A percentile compares a stretch with the other conserved stretches of the same genome.
phyloP scores from a whole-genome alignment of 2,113 vertebrate genomes.

The Brienomyrus longianalis region DNA sequence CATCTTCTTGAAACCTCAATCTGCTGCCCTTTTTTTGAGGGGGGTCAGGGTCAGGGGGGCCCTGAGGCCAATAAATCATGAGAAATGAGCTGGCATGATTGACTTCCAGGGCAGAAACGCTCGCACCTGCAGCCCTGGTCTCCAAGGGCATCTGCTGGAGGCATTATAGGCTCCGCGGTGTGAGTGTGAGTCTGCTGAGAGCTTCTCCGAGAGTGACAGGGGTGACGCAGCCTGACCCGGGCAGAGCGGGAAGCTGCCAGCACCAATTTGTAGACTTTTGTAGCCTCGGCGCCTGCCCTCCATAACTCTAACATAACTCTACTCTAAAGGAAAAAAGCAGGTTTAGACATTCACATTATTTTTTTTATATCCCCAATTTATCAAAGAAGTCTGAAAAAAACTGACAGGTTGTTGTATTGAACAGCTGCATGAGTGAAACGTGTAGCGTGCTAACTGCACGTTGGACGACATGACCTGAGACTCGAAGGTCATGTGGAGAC shows the following conservation, averaged over 20 bases:
- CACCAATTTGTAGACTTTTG: background rate
- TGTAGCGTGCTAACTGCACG: background rate
- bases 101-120: background rate
- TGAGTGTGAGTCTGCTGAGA: background rate
- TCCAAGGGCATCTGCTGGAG: slow-evolving; percentile 3
- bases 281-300: background rate
- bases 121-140: slow-evolving; percentile 8
- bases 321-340: background rate
- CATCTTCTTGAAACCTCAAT: background rate
- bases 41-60: background rate
- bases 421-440: background rate
- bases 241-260: background rate
- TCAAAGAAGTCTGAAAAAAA: background rate
- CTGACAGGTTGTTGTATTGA: background rate
- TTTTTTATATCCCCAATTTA: background rate
- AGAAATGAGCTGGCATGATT: background rate
- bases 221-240: background rate
- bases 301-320: background rate
- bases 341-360: background rate
- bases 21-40: background rate
- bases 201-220: background rate
- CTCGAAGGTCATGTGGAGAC: background rate
- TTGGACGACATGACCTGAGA: background rate
- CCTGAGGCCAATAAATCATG: background rate
- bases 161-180: background rate